A percentile compares a stretch with the other conserved stretches of the same genome.
These are phyloP conservation scores for Drosophila tani DNA, from an alignment of 1,140 invertebrate genomes.

Conservation along the genomic window DNA sequence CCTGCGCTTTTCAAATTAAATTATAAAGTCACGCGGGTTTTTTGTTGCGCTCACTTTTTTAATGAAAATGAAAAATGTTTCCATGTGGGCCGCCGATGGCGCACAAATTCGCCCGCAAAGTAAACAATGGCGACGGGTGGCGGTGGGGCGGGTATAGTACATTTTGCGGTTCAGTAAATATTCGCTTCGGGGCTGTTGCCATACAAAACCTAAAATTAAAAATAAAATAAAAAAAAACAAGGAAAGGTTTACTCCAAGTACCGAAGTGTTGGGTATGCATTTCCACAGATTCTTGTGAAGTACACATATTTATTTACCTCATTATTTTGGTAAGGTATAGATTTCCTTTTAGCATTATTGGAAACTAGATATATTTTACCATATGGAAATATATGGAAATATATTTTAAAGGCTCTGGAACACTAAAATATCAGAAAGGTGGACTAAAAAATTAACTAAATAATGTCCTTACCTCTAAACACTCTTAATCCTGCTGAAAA, in stretches of 20 bases:
- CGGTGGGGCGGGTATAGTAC: slow-evolving; percentile 15
- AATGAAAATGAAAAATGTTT: slow-evolving; percentile 73
- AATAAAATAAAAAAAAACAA: neutral
- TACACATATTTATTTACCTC: neutral
- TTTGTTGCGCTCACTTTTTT: slow-evolving; percentile 57
- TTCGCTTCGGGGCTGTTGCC: slow-evolving; percentile 37
- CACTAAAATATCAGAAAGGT: no score
- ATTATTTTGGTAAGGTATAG: neutral
- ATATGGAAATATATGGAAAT: no score
- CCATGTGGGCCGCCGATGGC: slow-evolving; percentile 70
- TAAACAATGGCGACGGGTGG: slow-evolving; percentile 53
- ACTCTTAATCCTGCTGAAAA: neutral
- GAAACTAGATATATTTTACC: neutral
- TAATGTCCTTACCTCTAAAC: neutral
- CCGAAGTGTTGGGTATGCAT: slow-evolving; percentile 2
- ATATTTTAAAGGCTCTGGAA: neutral
- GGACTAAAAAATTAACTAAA: no score
- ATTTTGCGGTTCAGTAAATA: slow-evolving; percentile 68
- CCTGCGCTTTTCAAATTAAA: slow-evolving; percentile 76
- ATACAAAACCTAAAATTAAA: slow-evolving; percentile 10
- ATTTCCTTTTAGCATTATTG: neutral
- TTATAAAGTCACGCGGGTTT: slow-evolving; percentile 71
- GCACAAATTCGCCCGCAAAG: slow-evolving; percentile 64
- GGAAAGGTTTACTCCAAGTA: neutral
- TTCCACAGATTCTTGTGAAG: neutral